Evolutionary conservation across 2,888 invertebrate species (phyloP).

Genomic region (Amphipoea lucens): DNA sequence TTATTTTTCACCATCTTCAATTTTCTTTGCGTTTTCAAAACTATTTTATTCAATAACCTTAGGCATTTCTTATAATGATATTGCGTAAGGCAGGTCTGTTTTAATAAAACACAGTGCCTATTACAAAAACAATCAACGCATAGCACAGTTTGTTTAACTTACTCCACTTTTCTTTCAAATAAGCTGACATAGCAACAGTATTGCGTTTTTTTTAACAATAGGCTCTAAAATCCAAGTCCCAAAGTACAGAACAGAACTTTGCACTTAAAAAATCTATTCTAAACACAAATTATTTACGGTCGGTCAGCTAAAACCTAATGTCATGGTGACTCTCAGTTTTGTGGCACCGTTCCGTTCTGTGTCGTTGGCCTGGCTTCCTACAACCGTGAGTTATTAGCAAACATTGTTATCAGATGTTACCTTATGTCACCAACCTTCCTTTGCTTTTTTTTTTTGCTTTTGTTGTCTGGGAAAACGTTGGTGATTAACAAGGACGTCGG

Average conservation of each 20-base stretch:
- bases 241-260: slow-evolving; percentile 32
- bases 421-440: slow-evolving; percentile 14
- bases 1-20: background rate
- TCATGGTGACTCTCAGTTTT: slow-evolving; percentile 79
- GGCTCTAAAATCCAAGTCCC: slow-evolving; percentile 29
- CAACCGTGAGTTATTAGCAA: slow-evolving; percentile 74
- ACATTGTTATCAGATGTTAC: slow-evolving; percentile 67
- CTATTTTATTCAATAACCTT: background rate
- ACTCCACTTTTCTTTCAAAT: slow-evolving; percentile 8
- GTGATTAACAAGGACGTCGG: background rate
- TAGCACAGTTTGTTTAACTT: background rate
- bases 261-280: slow-evolving; percentile 24
- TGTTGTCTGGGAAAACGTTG: background rate
- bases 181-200: background rate
- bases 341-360: slow-evolving; percentile 77
- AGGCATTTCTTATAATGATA: background rate
- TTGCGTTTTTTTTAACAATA: slow-evolving; percentile 14
- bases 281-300: slow-evolving; percentile 43
- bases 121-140: slow-evolving; percentile 19
- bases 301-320: slow-evolving; percentile 66
- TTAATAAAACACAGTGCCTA: slow-evolving; percentile 1
- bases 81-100: slow-evolving; percentile 13
- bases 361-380: slow-evolving; percentile 76
- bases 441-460: slow-evolving; percentile 6
- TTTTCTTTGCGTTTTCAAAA: background rate